Conservation (phyloP, 2,113 vertebrate genomes). For the Pomatostomus ruficeps region DNA sequence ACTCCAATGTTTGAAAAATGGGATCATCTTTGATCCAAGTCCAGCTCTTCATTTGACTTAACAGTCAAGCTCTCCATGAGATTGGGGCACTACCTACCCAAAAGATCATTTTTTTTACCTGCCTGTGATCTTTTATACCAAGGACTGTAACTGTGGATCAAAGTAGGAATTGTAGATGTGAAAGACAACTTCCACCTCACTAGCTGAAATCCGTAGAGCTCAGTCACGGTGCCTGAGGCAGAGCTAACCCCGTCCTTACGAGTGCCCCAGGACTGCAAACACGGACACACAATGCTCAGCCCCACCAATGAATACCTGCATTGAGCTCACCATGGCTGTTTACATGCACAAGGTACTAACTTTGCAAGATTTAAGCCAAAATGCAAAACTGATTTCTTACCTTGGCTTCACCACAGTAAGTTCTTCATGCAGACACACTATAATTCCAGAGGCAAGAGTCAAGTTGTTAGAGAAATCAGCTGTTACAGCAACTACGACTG, state of each 20-base stretch:
- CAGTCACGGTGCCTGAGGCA: accelerated
- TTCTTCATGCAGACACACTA: neutral
- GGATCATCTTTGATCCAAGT: neutral
- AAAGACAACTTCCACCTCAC: neutral
- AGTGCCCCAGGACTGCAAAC: neutral
- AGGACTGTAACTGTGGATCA: neutral
- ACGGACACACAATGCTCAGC: neutral
- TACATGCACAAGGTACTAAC: neutral
- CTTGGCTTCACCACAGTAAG: neutral
- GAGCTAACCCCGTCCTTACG: neutral
- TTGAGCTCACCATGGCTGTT: neutral
- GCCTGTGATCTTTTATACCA: neutral
- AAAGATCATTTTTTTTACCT: neutral
- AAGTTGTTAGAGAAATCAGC: neutral
- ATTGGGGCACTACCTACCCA: neutral
- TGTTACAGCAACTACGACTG: neutral
- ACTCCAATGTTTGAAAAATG: neutral
- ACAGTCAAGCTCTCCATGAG: neutral
- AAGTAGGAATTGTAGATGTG: neutral
- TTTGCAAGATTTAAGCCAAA: neutral
- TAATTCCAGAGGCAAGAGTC: neutral
- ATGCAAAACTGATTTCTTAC: neutral
- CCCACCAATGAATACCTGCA: neutral
- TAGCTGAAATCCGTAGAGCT: neutral
- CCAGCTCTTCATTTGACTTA: neutral